Conservation (phyloP, 2,888 invertebrate genomes). For the Anaspis maculata region DNA sequence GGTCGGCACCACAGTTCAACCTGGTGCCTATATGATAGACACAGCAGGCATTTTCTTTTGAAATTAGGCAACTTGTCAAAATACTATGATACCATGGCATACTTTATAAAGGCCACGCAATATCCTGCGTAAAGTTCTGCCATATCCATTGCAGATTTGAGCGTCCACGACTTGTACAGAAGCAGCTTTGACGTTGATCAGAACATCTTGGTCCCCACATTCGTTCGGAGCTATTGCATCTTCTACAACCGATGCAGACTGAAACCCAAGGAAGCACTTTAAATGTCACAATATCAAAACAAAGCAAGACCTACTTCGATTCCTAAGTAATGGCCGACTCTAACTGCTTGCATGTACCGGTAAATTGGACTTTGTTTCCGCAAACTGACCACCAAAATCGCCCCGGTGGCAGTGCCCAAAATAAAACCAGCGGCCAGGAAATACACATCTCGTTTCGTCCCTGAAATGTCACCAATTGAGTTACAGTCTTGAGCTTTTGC, state of each 20-base stretch:
- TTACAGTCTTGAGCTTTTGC: conserved; percentile 5
- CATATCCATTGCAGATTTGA: conserved; percentile 52
- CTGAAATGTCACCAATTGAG: conserved; percentile 28
- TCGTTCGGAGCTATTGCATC: conserved; percentile 47
- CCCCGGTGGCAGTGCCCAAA: conserved; percentile 41
- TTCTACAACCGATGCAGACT: conserved; percentile 49
- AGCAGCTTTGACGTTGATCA: conserved; percentile 54
- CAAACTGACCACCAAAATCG: conserved; percentile 37
- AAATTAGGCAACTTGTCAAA: no score
- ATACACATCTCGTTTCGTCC: conserved; percentile 40
- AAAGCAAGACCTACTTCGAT: conserved; percentile 36
- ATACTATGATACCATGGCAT: conserved; percentile 5
- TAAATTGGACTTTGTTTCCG: conserved; percentile 29
- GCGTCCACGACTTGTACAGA: conserved; percentile 52
- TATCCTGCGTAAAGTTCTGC: conserved; percentile 30
- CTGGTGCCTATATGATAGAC: no score
- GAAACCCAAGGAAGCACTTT: conserved; percentile 32
- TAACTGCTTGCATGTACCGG: conserved; percentile 44
- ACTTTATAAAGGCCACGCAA: conserved; percentile 29
- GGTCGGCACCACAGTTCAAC: no score
- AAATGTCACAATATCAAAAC: conserved; percentile 45
- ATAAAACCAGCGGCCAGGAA: conserved; percentile 42
- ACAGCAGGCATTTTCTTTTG: no score
- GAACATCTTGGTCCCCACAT: conserved; percentile 46
- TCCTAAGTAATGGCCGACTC: conserved; percentile 43